Evolutionary conservation across 2,888 invertebrate species (phyloP).

Genomic region (Stramonita haemastoma): DNA sequence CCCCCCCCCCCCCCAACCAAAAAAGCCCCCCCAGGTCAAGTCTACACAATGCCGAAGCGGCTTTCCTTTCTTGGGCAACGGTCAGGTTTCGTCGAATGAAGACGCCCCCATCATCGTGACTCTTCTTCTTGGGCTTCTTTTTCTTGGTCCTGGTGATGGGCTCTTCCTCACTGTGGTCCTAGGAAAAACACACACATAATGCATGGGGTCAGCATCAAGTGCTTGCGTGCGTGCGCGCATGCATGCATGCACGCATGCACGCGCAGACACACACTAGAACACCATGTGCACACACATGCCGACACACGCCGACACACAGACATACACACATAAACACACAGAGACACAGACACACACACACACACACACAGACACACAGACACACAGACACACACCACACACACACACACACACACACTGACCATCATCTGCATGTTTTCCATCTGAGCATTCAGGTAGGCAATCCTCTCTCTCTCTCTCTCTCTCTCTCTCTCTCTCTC

Average conservation of each 20-base stretch:
- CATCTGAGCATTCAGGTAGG: constrained; percentile 68
- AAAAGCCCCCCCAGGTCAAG: neutral
- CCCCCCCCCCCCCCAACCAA: too few relatives aligned
- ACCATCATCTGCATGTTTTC: constrained; percentile 52
- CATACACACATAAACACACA: too few relatives aligned
- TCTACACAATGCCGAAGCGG: constrained; percentile 37
- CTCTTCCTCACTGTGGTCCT: constrained; percentile 45
- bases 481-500: too few relatives aligned
- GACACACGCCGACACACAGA: too few relatives aligned
- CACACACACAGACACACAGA: neutral
- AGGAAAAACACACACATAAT: neutral
- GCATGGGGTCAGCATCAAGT: too few relatives aligned
- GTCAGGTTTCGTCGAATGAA: constrained; percentile 66
- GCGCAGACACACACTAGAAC: too few relatives aligned
- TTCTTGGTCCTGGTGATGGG: constrained; percentile 33
- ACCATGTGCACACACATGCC: too few relatives aligned
- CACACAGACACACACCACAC: neutral
- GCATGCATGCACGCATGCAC: too few relatives aligned
- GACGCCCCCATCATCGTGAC: constrained; percentile 63
- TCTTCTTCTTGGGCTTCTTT: constrained; percentile 58
- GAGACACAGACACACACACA: neutral
- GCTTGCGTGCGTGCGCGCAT: too few relatives aligned
- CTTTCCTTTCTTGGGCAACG: constrained; percentile 55
- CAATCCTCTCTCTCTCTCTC: too few relatives aligned
- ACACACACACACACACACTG: neutral